Evolutionary conservation across 35 echinoderm and acorn worm genomes (phyloP).

Genomic region (Hemicentrotus pulcherrimus): DNA sequence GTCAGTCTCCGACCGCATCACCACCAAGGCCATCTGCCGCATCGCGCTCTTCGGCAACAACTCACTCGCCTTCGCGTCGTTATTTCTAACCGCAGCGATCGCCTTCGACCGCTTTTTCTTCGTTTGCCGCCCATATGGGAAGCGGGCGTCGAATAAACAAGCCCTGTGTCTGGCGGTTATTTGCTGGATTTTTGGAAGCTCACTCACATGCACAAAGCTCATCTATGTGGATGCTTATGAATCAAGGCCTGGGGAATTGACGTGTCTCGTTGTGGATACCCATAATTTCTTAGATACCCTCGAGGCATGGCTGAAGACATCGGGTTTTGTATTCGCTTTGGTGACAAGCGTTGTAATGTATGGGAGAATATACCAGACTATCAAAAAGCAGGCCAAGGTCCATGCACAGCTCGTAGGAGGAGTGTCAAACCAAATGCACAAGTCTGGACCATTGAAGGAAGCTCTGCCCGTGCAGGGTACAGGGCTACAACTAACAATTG

Average conservation of each 20-base stretch:
- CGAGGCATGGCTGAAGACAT: conserved; percentile 43
- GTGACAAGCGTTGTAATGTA: background rate
- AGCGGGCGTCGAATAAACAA: conserved; percentile 1
- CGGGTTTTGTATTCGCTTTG: conserved; percentile 32
- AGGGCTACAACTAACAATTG: background rate
- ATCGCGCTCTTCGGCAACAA: conserved; percentile 39
- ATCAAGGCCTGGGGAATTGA: background rate
- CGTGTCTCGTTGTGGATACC: conserved; percentile 30
- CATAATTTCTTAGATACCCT: background rate
- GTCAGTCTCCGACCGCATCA: background rate
- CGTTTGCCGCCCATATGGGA: conserved; percentile 29
- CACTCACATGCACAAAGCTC: conserved; percentile 27
- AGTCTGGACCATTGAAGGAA: background rate
- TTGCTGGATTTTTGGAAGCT: background rate
- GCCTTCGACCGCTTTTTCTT: conserved; percentile 27
- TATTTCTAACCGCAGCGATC: conserved; percentile 31
- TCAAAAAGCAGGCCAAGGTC: conserved; percentile 21
- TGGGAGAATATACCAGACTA: background rate
- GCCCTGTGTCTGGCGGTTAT: background rate
- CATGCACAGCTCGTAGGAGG: conserved; percentile 26
- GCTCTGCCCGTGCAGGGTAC: background rate
- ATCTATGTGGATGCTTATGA: conserved; percentile 3
- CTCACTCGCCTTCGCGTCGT: conserved; percentile 27
- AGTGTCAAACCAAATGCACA: background rate
- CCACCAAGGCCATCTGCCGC: conserved; percentile 2